These are phyloP conservation scores for Thereva unica DNA, from an alignment of 2,888 invertebrate species.

Conservation along the genomic window DNA sequence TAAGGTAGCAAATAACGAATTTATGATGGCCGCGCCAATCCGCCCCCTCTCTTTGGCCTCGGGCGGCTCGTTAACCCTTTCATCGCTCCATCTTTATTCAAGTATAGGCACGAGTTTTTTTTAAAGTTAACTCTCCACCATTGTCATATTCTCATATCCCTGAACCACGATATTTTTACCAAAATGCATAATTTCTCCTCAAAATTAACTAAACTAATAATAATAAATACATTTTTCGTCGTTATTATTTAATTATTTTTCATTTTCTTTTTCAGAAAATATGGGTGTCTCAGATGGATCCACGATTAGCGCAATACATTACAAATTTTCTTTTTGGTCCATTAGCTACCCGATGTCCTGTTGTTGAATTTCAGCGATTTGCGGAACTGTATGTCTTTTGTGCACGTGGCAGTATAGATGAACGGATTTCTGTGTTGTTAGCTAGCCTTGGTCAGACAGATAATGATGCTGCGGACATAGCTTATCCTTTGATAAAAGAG, in stretches of 20 bases:
- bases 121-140: too few species aligned
- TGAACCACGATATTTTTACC: too few species aligned
- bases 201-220: too few species aligned
- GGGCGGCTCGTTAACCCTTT: too few species aligned
- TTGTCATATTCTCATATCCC: too few species aligned
- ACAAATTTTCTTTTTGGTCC: conserved; percentile 70
- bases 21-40: too few species aligned
- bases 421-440: conserved; percentile 64
- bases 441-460: conserved; percentile 64
- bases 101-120: too few species aligned
- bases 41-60: too few species aligned
- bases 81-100: too few species aligned
- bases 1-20: too few species aligned
- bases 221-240: conserved; percentile 41
- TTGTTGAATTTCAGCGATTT: conserved; percentile 67
- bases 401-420: conserved; percentile 70
- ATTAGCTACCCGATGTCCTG: conserved; percentile 59
- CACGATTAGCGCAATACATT: conserved; percentile 68
- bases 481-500: conserved; percentile 67
- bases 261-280: conserved; percentile 62
- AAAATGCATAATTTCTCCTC: too few species aligned
- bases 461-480: conserved; percentile 61
- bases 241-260: conserved; percentile 13
- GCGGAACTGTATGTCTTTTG: conserved; percentile 72
- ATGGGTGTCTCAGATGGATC: conserved; percentile 72